Evolutionary conservation across 2,888 invertebrate species (phyloP).

Genomic region (Drosophila prostipennis): DNA sequence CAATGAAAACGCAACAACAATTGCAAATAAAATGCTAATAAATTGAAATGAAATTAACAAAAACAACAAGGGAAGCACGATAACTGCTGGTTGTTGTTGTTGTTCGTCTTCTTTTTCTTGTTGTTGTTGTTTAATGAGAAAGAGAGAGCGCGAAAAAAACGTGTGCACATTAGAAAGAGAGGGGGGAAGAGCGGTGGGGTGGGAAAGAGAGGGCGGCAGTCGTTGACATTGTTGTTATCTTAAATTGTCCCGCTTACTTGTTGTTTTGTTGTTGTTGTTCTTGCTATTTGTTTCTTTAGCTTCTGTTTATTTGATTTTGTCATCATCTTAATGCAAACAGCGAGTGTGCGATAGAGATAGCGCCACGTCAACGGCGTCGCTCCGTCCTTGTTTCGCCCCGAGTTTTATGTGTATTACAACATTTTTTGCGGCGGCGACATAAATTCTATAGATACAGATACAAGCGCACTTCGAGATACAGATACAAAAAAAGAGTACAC

Average conservation of each 20-base stretch:
- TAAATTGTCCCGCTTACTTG: constrained; percentile 56
- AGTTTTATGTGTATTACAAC: constrained; percentile 56
- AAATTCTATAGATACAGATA: constrained; percentile 58
- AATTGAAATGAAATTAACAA: constrained; percentile 61
- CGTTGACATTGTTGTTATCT: constrained; percentile 79
- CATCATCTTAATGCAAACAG: constrained; percentile 49
- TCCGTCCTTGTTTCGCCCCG: constrained; percentile 28
- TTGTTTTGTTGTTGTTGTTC: constrained; percentile 32
- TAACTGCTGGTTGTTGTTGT: constrained; percentile 39
- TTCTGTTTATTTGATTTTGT: constrained; percentile 55
- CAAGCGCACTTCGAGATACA: constrained; percentile 38
- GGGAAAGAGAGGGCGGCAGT: constrained; percentile 37
- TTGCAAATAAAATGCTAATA: constrained; percentile 57
- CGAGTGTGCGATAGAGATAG: constrained; percentile 21
- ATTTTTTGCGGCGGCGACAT: constrained; percentile 57
- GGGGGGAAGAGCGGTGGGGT: neutral
- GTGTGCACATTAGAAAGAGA: constrained; percentile 39
- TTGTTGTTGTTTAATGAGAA: constrained; percentile 45
- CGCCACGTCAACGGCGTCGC: constrained; percentile 25
- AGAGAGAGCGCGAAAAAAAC: constrained; percentile 21
- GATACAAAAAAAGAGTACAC: constrained; percentile 25
- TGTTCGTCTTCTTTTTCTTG: neutral
- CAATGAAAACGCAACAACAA: constrained; percentile 40
- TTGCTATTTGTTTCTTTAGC: constrained; percentile 45
- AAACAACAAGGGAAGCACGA: constrained; percentile 47